Conservation (phyloP, 1,140 invertebrate genomes). For the Mycetomoellerius zeteki region DNA sequence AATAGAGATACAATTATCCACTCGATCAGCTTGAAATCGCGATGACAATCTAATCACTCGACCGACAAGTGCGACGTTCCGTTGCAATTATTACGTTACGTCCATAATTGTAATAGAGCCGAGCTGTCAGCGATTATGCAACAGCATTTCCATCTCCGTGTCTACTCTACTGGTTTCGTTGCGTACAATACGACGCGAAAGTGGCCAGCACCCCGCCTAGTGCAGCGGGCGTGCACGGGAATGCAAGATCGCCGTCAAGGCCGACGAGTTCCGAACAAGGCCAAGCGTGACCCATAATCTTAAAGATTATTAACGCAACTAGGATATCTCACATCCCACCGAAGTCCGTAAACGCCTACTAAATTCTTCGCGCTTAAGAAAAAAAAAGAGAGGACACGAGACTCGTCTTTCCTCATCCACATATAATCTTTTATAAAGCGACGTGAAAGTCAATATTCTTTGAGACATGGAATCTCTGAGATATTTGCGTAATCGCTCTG, state of each 20-base stretch:
- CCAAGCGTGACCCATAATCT: slow-evolving; percentile 37
- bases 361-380: slow-evolving; percentile 25
- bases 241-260: slow-evolving; percentile 62
- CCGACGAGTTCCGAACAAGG: slow-evolving; percentile 68
- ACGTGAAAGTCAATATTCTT: neutral
- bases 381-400: neutral
- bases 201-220: slow-evolving; percentile 20
- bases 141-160: neutral
- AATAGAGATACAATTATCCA: slow-evolving; percentile 11
- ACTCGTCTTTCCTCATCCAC: neutral
- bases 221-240: slow-evolving; percentile 47
- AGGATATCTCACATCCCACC: slow-evolving; percentile 16
- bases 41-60: slow-evolving; percentile 15
- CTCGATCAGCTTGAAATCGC: slow-evolving; percentile 1
- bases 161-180: neutral
- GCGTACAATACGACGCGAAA: slow-evolving; percentile 16
- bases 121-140: neutral
- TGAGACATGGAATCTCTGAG: neutral
- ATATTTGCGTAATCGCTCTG: slow-evolving; percentile 7
- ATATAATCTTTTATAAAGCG: neutral
- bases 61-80: neutral
- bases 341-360: neutral
- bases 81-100: slow-evolving; percentile 24
- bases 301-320: slow-evolving; percentile 37
- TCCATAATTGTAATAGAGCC: neutral